These are phyloP conservation scores for Zenarchopterus dispar DNA, from an alignment of 2,797 vertebrate genomes.

Conservation along the genomic window DNA sequence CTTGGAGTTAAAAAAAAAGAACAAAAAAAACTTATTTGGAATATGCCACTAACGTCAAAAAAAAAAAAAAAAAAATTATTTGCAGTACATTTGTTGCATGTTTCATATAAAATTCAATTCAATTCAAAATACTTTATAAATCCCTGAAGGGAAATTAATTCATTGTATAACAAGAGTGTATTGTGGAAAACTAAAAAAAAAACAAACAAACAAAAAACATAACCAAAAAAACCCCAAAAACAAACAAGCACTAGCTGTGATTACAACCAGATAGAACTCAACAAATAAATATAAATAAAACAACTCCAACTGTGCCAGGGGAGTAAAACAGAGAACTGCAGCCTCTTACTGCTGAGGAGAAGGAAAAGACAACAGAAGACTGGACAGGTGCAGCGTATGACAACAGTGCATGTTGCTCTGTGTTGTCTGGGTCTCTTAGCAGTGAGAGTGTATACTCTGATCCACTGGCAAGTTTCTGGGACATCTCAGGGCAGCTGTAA, in stretches of 20 bases:
- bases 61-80: too few relatives aligned
- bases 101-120: too few relatives aligned
- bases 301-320: conserved; percentile 25
- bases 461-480: conserved; percentile 49
- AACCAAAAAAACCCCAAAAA: too few relatives aligned
- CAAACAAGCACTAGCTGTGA: not conserved
- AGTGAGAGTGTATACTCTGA: conserved; percentile 60
- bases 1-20: not conserved
- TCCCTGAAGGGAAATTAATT: too few relatives aligned
- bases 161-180: not conserved
- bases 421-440: conserved; percentile 48
- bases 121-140: too few relatives aligned
- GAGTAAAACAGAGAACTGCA: conserved; percentile 29
- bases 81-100: not conserved
- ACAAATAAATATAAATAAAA: conserved; percentile 7
- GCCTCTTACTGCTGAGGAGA: conserved; percentile 24
- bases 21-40: not conserved
- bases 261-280: not conserved
- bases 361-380: conserved; percentile 43
- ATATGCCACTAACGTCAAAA: not conserved
- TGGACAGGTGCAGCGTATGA: conserved; percentile 58
- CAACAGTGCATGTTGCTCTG: conserved; percentile 35
- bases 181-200: not conserved
- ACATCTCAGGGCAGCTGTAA: conserved; percentile 71
- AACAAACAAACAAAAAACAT: not conserved